Base-by-base conservation (phyloP, 1,140 invertebrate species). In the Ceratosolen fusciceps region DNA sequence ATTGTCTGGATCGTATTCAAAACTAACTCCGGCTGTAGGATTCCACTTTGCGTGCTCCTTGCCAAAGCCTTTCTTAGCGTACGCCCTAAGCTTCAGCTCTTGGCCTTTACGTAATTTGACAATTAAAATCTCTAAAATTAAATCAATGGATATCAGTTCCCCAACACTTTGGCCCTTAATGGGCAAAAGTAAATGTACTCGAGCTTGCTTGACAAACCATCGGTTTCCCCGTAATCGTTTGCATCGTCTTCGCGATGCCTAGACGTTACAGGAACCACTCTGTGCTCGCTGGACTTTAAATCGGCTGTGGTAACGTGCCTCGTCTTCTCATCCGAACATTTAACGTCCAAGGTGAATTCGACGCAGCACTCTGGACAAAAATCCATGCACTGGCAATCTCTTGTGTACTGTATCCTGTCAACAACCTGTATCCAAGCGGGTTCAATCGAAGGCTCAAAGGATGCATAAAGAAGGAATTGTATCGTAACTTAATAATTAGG, bases 11-110 rank as follows among this genome's bases (percentile, higher is more conserved):
- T 99, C 99, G 92, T 99, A 99, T 90, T 99, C 98, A 91, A 99
- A 99, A 54, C 95, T 95, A 19, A 99, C 98, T 77, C 98, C 98
- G 82, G 96, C 96, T 1, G 98, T 99, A 19, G 98, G 98, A 91
- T 99, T 99, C 98, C 98, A 99, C 90, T 99, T 99, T 1, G 99
- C 98, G 92, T 99, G 99, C 88, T 99, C 99, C 89, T 99, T 99
- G 2, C 98, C 98, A 92, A 99, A 99, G 39, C 98, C 93, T 90
- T 96, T 96, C 83, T 98, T 98, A 0, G 98, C 99, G 92, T 98
- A 99, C 24, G 97, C 98, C 86, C 95, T 92, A 19, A 99, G 91
- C 88, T 99, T 99, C 19, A 99, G 87, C 88, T 99, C 98, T 90
- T 99, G 98, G 0, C 98, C 98, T 91, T 99, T 99, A 70, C 98